phyloP scores from a whole-genome alignment of 1,140 invertebrate genomes.

The Gonatopus flavifemur region DNA sequence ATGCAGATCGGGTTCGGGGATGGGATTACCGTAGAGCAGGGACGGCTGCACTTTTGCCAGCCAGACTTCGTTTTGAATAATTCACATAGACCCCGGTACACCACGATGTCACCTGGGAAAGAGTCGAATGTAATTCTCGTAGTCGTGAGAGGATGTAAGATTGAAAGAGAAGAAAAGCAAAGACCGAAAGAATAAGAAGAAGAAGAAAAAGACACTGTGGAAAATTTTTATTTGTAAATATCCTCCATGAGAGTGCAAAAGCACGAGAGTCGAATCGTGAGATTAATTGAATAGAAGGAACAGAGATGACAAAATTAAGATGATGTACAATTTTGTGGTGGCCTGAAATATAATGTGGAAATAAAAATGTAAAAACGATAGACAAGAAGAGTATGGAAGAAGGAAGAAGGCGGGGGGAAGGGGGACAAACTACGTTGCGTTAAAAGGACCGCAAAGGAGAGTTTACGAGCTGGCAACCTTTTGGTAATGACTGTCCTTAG shows the following conservation, averaged over 20 bases:
- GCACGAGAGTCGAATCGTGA: too few relatives aligned
- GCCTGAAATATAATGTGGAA: too few relatives aligned
- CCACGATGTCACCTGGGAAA: constrained; percentile 38
- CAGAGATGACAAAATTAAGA: too few relatives aligned
- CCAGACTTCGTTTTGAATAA: constrained; percentile 39
- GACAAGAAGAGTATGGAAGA: too few relatives aligned
- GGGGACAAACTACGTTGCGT: too few relatives aligned
- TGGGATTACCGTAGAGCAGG: constrained; percentile 39
- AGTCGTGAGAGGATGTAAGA: constrained; percentile 12
- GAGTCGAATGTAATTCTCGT: constrained; percentile 29
- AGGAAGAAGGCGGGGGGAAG: too few relatives aligned
- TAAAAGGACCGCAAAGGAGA: neutral
- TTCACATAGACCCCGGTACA: constrained; percentile 36
- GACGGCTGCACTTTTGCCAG: constrained; percentile 50
- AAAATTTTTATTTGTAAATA: too few relatives aligned
- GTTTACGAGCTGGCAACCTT: neutral
- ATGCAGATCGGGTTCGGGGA: constrained; percentile 47
- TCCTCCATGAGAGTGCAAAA: too few relatives aligned
- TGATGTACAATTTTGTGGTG: too few relatives aligned
- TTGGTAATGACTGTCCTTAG: constrained; percentile 30
- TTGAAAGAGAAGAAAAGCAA: constrained; percentile 12
- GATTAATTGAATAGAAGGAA: too few relatives aligned
- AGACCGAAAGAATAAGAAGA: constrained; percentile 4
- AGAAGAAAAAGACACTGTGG: constrained; percentile 1
- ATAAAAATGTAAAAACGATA: too few relatives aligned